Evolutionary conservation across 1,140 invertebrate species (phyloP), one percentile per base, ranked within the genome.

Genomic region (Diabrotica undecimpunctata): DNA sequence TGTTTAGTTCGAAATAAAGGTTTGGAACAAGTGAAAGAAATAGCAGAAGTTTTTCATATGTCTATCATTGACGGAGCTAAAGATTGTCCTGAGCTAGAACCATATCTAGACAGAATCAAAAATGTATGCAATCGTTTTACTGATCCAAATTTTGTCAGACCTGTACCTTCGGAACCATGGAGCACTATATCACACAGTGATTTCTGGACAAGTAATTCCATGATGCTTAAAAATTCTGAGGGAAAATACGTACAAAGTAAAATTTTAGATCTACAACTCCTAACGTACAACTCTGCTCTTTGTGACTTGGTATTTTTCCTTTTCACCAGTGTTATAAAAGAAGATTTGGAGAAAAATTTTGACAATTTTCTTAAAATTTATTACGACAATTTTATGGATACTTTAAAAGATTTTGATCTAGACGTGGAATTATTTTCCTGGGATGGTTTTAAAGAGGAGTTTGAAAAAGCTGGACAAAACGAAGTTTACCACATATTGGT

Each of bases 251-350:
- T 79, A 0, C 78, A 81, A 50, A 69, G 84, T 6, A 87, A 86
- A 75, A 82, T 88, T 36, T 78, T 89, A 0, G 87, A 89, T 69
- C 86, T 87, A 60, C 87, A 89, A 76, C 81, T 84, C 12, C 81
- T 82, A 37, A 70, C 81, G 11, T 82, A 83, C 52, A 75, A 78
- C 6, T 86, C 81, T 13, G 77, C 83, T 6, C 62, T 81, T 0
- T 76, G 83, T 6, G 87, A 89, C 70, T 61, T 89, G 6, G 70
- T 83, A 0, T 88, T 87, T 59, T 83, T 86, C 55, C 64, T 88
- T 1, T 81, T 82, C 12, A 83, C 82, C 0, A 87, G 85, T 62
- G 74, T 86, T 7, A 70, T 79, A 8, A 71, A 75, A 7, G 66
- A 76, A 0, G 73, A 83, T 0, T 66, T 81, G 1, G 77, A 80